Conservation (phyloP, 2,888 invertebrate genomes). For the Caenorhabditis afra region DNA sequence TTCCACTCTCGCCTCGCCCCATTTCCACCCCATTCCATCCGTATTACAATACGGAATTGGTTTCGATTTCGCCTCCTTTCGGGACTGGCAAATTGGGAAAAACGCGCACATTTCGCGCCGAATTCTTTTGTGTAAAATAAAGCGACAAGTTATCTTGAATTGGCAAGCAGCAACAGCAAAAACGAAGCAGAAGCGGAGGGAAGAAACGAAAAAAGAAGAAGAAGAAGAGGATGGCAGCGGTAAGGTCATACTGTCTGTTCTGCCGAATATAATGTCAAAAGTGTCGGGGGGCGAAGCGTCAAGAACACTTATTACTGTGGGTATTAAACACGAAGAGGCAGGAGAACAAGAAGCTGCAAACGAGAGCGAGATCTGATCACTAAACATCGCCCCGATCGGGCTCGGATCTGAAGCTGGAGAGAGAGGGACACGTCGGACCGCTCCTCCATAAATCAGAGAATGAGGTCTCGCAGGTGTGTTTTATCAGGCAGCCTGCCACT, state of each 20-base stretch:
- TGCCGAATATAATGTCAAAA: conserved; percentile 22
- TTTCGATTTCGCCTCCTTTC: conserved; percentile 18
- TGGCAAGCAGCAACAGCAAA: conserved; percentile 39
- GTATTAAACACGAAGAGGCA: conserved; percentile 33
- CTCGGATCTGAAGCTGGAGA: neutral
- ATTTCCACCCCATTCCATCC: conserved; percentile 35
- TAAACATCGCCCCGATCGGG: too few relatives aligned
- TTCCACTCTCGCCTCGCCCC: conserved; percentile 12
- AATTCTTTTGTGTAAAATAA: conserved; percentile 54
- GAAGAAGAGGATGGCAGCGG: conserved; percentile 34
- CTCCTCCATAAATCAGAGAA: conserved; percentile 39
- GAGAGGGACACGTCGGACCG: neutral
- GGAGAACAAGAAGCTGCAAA: conserved; percentile 7
- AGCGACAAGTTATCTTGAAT: conserved; percentile 54
- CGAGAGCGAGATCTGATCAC: neutral
- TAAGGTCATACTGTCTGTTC: conserved; percentile 50
- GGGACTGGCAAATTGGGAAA: conserved; percentile 38
- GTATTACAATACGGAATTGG: conserved; percentile 43
- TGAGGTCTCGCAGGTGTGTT: conserved; percentile 46
- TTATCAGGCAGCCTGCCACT: conserved; percentile 38
- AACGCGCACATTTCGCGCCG: conserved; percentile 41
- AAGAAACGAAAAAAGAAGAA: neutral
- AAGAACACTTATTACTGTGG: conserved; percentile 57
- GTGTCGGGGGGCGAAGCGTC: conserved; percentile 33
- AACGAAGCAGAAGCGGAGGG: conserved; percentile 20